Base-by-base conservation (phyloP, 2,113 vertebrate genomes). In the Dicrurus megarhynchus region DNA sequence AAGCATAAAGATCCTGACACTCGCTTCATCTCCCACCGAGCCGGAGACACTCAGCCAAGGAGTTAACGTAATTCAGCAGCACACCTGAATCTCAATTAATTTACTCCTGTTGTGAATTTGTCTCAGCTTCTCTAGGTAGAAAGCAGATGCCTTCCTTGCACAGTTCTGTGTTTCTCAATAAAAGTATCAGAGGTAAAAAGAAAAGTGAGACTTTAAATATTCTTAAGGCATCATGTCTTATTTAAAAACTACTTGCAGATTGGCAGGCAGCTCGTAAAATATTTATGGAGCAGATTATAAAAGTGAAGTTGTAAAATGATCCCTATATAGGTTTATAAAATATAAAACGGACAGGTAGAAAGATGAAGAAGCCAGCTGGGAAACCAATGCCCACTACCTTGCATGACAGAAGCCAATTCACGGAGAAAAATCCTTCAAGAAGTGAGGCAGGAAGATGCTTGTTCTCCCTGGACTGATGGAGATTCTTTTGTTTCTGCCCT, bases 231-330 rank as follows among this genome's bases (percentile, higher is more conserved):
- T 96, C 93, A 93, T 89, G 86, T 94, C 90, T 96, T 95, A 94
- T 96, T 96, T 94, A 94, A 96, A 95, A 96, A 84, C 30, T 84
- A 94, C 92, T 96, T 97, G 77, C 93, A 96, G 93, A 95, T 94
- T 95, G 95, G 86, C 95, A 97, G 90, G 67, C 91, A 95, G 84
- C 90, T 95, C 2, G 0, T 97, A 91, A 97, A 97, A 95, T 93
- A 97, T 97, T 97, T 86, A 97, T 90, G 41, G 56, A 50, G 70
- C 70, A 92, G 93, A 90, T 96, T 94, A 91, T 97, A 95, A 95
- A 95, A 97, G 89, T 90, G 94, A 96, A 93, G 92, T 83, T 95
- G 68, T 95, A 96, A 97, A 97, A 95, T 94, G 86, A 91, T 96
- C 79, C 87, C 52, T 93, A 85, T 90, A 94, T 87, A 95, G 83